phyloP scores from a whole-genome alignment of 2,797 vertebrate genomes.

The Onychomys arenicola region DNA sequence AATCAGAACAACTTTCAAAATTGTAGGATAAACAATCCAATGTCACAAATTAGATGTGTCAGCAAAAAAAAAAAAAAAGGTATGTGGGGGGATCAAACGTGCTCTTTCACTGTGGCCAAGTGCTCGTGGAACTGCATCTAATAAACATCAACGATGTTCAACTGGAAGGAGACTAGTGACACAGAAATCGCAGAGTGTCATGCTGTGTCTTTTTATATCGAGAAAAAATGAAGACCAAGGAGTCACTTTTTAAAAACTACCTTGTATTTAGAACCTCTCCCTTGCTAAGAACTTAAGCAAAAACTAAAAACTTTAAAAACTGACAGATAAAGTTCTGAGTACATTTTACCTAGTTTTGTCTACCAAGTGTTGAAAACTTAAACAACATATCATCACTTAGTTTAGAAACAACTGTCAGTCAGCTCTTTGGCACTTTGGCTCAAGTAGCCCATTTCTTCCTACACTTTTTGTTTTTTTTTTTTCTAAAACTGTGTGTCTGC shows the following conservation, averaged over 20 bases:
- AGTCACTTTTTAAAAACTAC: neutral
- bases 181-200: neutral
- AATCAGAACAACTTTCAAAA: neutral
- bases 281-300: neutral
- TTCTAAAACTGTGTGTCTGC: neutral
- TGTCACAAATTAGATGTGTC: neutral
- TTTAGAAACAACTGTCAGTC: neutral
- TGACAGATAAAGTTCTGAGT: neutral
- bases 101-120: neutral
- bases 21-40: slow-evolving; percentile 44
- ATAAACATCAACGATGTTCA: neutral
- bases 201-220: neutral
- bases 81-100: too few species aligned
- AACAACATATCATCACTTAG: neutral
- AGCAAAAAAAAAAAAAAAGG: neutral
- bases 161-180: neutral
- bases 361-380: slow-evolving; percentile 76
- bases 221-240: neutral
- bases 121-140: neutral
- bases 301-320: slow-evolving; percentile 66
- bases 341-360: slow-evolving; percentile 61
- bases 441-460: neutral
- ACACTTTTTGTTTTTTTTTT: neutral
- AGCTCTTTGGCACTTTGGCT: neutral
- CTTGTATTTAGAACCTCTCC: neutral